A percentile compares a stretch with the other conserved stretches of the same genome.
These are phyloP conservation scores for Piscicola geometra DNA, from an alignment of 2,888 invertebrate species.

Conservation along the genomic window DNA sequence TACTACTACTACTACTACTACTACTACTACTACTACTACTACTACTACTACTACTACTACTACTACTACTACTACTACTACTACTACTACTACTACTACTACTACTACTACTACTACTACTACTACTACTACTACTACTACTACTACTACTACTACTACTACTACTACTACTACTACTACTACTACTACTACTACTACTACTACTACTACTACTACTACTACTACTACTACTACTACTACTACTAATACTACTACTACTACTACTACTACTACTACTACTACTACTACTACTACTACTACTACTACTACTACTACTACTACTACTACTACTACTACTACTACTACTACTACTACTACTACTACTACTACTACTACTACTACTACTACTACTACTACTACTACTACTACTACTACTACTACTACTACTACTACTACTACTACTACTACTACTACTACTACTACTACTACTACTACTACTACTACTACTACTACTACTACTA, in stretches of 20 bases:
- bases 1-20: slow-evolving; percentile 30
- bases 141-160: slow-evolving; percentile 34
- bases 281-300: background rate
- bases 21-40: slow-evolving; percentile 15
- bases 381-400: slow-evolving; percentile 3
- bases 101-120: slow-evolving; percentile 18
- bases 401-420: slow-evolving; percentile 3
- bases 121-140: slow-evolving; percentile 30
- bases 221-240: background rate
- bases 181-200: slow-evolving; percentile 5
- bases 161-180: slow-evolving; percentile 31
- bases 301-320: background rate
- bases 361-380: slow-evolving; percentile 2
- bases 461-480: slow-evolving; percentile 14
- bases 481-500: slow-evolving; percentile 34
- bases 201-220: background rate
- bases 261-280: slow-evolving; percentile 3
- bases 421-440: slow-evolving; percentile 2
- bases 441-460: slow-evolving; percentile 3
- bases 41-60: slow-evolving; percentile 29
- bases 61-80: slow-evolving; percentile 26
- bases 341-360: background rate
- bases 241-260: background rate
- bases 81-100: slow-evolving; percentile 30
- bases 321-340: background rate